Conservation (phyloP, 2,113 vertebrate genomes). For the Dipodomys ordii region DNA sequence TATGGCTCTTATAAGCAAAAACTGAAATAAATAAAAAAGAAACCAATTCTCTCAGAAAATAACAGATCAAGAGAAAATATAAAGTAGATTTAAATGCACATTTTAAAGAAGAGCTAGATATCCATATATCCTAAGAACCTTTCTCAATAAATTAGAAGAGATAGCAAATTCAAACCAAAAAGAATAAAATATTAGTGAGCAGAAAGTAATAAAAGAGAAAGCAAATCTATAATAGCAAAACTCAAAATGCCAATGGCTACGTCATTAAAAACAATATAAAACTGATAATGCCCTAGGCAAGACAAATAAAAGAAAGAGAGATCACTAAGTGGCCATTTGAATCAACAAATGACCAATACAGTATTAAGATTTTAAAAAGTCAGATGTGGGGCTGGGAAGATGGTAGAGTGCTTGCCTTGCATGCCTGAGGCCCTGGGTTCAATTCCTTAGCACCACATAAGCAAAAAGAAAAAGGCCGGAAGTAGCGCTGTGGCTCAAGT, state of each 20-base stretch:
- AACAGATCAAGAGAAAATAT: neutral
- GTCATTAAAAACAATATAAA: conserved; percentile 29
- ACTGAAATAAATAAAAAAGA: neutral
- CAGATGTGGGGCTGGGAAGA: neutral
- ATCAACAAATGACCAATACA: conserved; percentile 1
- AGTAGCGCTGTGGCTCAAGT: too few relatives aligned
- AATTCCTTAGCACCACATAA: too few relatives aligned
- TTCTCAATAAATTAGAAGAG: neutral
- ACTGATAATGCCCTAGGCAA: neutral
- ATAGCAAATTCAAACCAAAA: conserved; percentile 1
- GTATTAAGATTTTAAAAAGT: conserved; percentile 45
- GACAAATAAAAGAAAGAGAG: neutral
- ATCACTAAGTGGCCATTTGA: neutral
- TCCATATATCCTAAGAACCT: neutral
- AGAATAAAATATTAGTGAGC: conserved; percentile 23
- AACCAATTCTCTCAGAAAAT: conserved; percentile 29
- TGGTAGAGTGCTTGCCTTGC: too few relatives aligned
- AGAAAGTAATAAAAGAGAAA: conserved; percentile 16
- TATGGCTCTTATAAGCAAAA: neutral
- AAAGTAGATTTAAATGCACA: too few relatives aligned
- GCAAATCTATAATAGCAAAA: conserved; percentile 18
- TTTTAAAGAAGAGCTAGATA: neutral
- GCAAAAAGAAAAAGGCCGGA: too few relatives aligned
- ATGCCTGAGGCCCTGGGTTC: too few relatives aligned
- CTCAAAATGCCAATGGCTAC: conserved; percentile 6